Base-by-base conservation (phyloP, 2,888 invertebrate genomes). In the Cephus pulcher region DNA sequence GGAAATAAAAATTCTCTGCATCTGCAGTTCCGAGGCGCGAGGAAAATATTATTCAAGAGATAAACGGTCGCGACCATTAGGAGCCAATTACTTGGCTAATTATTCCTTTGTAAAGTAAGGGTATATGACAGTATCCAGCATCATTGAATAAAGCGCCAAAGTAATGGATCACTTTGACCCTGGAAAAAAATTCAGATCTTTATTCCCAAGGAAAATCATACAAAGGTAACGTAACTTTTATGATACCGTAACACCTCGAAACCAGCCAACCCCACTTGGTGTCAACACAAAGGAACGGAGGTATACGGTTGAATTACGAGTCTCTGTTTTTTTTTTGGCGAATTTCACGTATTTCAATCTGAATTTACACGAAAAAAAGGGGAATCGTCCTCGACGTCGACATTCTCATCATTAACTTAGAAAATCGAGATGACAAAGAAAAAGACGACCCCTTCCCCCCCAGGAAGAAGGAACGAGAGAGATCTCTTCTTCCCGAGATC, bases 1-100 rank as follows among this genome's bases (percentile, higher is more conserved):
- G 73, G 78, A 69, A 80, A 84, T 82, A 79, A 83, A 81, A 86
- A 83, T 83, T 80, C 79, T 75, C 75, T 79, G 75, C 79, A 81
- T 79, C 76, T 78, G 78, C 79, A 77, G 81, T 73, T 81, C 34
- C 40, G 75, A 75, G 75, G 78, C 35, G 69, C 76, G 79, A 78
- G 78, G 74, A 79, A 81, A 83, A 84, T 82, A 82, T 86, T 85
- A 82, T 82, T 81, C 81, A 73, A 80, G 76, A 81, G 78, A 84
- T 84, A 80, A 83, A 73, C 80, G 80, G 75, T 76, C 75, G 74
- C 78, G 76, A 80, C 80, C 80, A 80, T 85, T 83, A 82, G 84
- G 80, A 79, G 75, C 78, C 78, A 85, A 84, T 86, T 83, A 81
- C 82, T 79, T 32, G 69, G 76, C 79, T 84, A 84, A 85, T 84